A percentile compares a stretch with the other conserved stretches of the same genome.
These are phyloP conservation scores for Dioctria linearis DNA, from an alignment of 2,888 invertebrate genomes.

Conservation along the genomic window DNA sequence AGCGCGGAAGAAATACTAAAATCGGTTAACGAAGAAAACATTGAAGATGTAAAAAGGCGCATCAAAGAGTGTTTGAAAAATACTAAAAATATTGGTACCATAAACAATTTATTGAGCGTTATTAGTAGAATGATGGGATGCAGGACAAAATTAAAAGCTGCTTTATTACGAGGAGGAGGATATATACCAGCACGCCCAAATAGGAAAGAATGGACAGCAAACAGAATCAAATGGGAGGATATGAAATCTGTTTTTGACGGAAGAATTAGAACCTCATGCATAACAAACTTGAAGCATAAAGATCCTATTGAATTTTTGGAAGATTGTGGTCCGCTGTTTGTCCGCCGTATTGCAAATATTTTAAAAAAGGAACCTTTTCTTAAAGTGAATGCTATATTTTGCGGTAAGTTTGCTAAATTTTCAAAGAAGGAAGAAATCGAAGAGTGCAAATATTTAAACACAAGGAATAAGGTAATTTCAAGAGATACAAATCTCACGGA, in stretches of 20 bases:
- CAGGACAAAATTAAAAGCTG: not conserved
- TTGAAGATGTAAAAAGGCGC: slow-evolving; percentile 2
- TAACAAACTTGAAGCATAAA: slow-evolving; percentile 1
- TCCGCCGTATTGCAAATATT: too few species aligned
- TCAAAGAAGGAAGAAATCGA: too few species aligned
- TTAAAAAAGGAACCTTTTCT: slow-evolving; percentile 23
- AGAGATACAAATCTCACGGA: too few species aligned
- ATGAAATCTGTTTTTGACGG: not conserved
- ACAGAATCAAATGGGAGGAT: slow-evolving; percentile 8
- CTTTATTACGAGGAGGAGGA: not conserved
- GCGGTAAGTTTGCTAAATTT: too few species aligned
- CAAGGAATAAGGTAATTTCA: too few species aligned
- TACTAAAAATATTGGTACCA: not conserved
- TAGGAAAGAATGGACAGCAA: slow-evolving; percentile 4
- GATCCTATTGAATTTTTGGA: too few species aligned
- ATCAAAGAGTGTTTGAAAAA: not conserved
- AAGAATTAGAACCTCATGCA: not conserved
- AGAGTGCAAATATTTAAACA: too few species aligned
- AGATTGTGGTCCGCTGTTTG: too few species aligned
- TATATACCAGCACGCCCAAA: not conserved
- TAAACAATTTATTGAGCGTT: not conserved
- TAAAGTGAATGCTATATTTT: not conserved
- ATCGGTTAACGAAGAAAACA: not conserved
- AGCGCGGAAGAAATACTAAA: too few species aligned
- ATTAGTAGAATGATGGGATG: slow-evolving; percentile 19